Evolutionary conservation across 2,888 invertebrate species (phyloP).

Genomic region (Pherbina coryleti): DNA sequence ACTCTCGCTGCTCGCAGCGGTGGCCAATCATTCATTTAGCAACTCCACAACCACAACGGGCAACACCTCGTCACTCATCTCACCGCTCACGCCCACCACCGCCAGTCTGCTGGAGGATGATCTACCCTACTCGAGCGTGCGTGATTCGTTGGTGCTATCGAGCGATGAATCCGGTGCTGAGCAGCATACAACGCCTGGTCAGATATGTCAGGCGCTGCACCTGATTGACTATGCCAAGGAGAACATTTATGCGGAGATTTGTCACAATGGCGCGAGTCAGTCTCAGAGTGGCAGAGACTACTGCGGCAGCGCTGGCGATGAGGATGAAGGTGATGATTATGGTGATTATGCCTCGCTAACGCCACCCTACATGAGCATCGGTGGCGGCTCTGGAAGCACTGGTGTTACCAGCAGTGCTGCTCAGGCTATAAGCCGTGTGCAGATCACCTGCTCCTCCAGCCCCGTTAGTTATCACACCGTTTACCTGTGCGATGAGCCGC

Average conservation of each 20-base stretch:
- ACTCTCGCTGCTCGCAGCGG: slow-evolving; percentile 56
- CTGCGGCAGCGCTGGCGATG: slow-evolving; percentile 46
- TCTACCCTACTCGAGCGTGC: slow-evolving; percentile 79
- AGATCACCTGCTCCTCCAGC: slow-evolving; percentile 63
- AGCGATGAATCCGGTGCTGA: slow-evolving; percentile 55
- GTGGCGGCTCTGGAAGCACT: slow-evolving; percentile 13
- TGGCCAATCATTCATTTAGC: neutral
- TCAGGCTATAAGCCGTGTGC: slow-evolving; percentile 65
- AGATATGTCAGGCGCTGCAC: slow-evolving; percentile 53
- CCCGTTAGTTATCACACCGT: slow-evolving; percentile 65
- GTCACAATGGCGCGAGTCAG: slow-evolving; percentile 60
- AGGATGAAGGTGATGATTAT: slow-evolving; percentile 53
- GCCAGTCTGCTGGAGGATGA: slow-evolving; percentile 72
- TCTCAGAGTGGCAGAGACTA: slow-evolving; percentile 56
- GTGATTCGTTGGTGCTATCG: slow-evolving; percentile 73
- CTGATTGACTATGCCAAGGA: slow-evolving; percentile 70
- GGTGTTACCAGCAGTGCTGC: slow-evolving; percentile 48
- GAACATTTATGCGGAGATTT: slow-evolving; percentile 81
- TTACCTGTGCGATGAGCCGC: slow-evolving; percentile 61
- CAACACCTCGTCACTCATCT: slow-evolving; percentile 49
- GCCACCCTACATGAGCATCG: slow-evolving; percentile 48
- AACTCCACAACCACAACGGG: neutral
- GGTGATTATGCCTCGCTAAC: slow-evolving; percentile 63
- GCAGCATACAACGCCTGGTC: slow-evolving; percentile 43
- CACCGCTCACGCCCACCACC: slow-evolving; percentile 54